Evolutionary conservation across 2,113 vertebrate species (phyloP).

Genomic region (Acinonyx jubatus): DNA sequence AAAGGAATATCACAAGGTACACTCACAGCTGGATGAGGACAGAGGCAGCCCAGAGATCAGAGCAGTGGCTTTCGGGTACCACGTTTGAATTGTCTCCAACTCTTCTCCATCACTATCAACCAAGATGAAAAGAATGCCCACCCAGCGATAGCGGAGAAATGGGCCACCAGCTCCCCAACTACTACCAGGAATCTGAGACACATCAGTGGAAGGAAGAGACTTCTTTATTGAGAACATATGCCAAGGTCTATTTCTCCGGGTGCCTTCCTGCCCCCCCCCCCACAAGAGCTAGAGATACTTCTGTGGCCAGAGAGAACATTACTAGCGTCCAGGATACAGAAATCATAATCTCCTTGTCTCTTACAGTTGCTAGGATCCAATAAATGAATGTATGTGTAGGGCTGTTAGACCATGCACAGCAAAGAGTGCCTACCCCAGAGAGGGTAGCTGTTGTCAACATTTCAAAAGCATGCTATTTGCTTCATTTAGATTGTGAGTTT

Average conservation of each 20-base stretch:
- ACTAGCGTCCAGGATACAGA: neutral
- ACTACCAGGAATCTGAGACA: neutral
- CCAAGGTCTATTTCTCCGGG: neutral
- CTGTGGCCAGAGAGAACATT: neutral
- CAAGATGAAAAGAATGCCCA: neutral
- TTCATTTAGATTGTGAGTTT: neutral
- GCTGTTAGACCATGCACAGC: neutral
- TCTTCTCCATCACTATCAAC: neutral
- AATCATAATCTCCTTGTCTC: neutral
- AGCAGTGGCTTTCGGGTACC: neutral
- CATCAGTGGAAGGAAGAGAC: neutral
- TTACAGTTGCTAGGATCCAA: neutral
- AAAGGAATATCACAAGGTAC: neutral
- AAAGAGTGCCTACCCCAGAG: neutral
- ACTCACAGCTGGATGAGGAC: neutral
- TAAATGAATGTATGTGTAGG: rapidly evolving
- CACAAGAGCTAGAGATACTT: neutral
- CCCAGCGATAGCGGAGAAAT: neutral
- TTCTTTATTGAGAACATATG: neutral
- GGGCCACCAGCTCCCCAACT: neutral
- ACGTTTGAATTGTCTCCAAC: neutral
- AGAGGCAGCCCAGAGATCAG: neutral
- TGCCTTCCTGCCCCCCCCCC: neutral
- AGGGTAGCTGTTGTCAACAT: neutral
- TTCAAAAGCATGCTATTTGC: neutral